Percentiles rank a stretch among this genome's conserved stretches.
Evolutionary conservation across 2,113 vertebrate species (phyloP).

Genomic region (Anolis sagrei): DNA sequence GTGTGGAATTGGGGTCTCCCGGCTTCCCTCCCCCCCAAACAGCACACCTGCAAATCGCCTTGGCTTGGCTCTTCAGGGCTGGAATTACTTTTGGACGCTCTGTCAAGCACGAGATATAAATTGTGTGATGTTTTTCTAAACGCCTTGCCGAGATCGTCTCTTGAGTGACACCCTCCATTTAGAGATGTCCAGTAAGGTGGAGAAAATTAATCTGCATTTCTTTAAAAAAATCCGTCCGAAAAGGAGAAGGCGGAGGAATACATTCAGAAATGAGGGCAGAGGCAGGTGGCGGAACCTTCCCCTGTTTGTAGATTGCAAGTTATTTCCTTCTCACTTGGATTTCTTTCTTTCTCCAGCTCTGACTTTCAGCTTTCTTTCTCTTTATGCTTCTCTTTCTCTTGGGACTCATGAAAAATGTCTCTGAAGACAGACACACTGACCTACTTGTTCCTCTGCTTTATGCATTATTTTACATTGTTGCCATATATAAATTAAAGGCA

Average conservation of each 20-base stretch:
- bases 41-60: conserved; percentile 52
- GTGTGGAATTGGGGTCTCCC: neutral
- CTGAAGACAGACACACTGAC: conserved; percentile 45
- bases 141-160: conserved; percentile 79
- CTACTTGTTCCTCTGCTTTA: conserved; percentile 47
- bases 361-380: conserved; percentile 28
- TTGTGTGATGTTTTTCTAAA: conserved; percentile 77
- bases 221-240: conserved; percentile 49
- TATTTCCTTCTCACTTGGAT: conserved; percentile 58
- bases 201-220: conserved; percentile 70
- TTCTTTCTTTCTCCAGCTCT: conserved; percentile 40
- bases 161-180: conserved; percentile 82
- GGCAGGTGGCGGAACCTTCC: conserved; percentile 59
- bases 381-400: conserved; percentile 46
- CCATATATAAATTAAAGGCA: conserved; percentile 35
- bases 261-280: conserved; percentile 56
- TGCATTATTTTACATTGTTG: conserved; percentile 51
- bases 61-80: conserved; percentile 34
- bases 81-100: conserved; percentile 82
- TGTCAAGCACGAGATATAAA: conserved; percentile 82
- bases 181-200: conserved; percentile 59
- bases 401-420: conserved; percentile 47
- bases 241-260: conserved; percentile 40
- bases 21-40: conserved; percentile 26
- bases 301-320: conserved; percentile 60